Evolutionary conservation across 2,797 vertebrate species (phyloP), one percentile per base, ranked within the genome.

Genomic region (Muscicapa striata): DNA sequence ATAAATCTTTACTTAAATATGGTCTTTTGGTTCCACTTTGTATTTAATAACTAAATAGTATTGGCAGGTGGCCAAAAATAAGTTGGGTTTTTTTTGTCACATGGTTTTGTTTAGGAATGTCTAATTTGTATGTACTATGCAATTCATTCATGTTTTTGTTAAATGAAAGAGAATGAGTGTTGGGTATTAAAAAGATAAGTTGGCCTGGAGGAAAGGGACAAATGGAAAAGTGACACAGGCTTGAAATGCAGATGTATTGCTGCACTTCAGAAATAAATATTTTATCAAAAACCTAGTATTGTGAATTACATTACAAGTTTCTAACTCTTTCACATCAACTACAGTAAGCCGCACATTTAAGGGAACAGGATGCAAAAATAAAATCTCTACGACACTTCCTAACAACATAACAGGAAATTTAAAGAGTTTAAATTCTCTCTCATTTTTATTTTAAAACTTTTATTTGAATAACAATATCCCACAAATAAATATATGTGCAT

Each of bases 191-290:
- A 84, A 75, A 72, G 8, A 32, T 45, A 10, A 55, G 34, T 57
- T 61, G n/a, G 3, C 16, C 26, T 15, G 16, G 15, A 68, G 17
- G 19, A 72, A 26, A n/a, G 7, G 32, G 17, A n/a, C 2, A 57
- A 78, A 29, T 32, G 15, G 58, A 40, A 61, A 61, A 76, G 13
- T 12, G 22, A 67, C 58, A 24, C 8, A 13, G 14, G 74, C 23
- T 40, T 87, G 58, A 81, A 95, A 91, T 85, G 66, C 38, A 66
- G n/a, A 51, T 21, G 15, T 57, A 46, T 62, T 86, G 36, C 72
- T 91, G 58, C n/a, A 21, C 63, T 95, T 93, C 76, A 81, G 67
- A 96, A 94, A 78, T 49, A 73, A 16, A 55, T 54, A 27, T 84
- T 43, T 16, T 41, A 14, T 66, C 48, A 64, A 73, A 76, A 93